Percentiles rank a stretch among this genome's conserved stretches.
phyloP scores from a whole-genome alignment of 1,140 invertebrate species.

The Ceratina japonica region DNA sequence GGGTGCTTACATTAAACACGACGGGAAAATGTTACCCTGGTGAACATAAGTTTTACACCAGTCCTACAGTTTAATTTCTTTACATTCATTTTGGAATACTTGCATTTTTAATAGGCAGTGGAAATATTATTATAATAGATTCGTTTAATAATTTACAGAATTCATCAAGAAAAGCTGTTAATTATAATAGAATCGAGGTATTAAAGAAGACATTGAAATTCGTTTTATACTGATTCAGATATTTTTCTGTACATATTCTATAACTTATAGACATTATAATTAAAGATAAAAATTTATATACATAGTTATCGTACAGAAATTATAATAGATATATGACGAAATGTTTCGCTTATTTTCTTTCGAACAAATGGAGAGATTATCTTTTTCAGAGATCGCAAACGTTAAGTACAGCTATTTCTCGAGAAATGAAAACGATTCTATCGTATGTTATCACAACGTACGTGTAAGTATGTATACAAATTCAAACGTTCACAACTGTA shows the following conservation, averaged over 20 bases:
- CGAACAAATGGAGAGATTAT: slow-evolving; percentile 22
- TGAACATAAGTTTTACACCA: slow-evolving; percentile 74
- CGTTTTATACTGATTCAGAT: not conserved
- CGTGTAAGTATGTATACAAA: slow-evolving; percentile 23
- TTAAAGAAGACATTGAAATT: slow-evolving; percentile 15
- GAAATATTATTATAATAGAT: not conserved
- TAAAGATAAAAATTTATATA: slow-evolving; percentile 35
- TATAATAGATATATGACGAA: slow-evolving; percentile 23
- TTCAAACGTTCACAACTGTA: slow-evolving; percentile 36
- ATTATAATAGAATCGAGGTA: not conserved
- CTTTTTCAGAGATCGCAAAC: slow-evolving; percentile 31
- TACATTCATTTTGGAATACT: not conserved
- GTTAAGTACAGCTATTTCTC: slow-evolving; percentile 21
- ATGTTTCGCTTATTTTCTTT: not conserved
- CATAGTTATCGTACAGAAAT: slow-evolving; percentile 31
- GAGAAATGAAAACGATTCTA: slow-evolving; percentile 29
- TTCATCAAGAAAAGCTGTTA: not conserved
- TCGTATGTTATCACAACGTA: slow-evolving; percentile 32
- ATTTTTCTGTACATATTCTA: slow-evolving; percentile 12
- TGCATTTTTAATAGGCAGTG: not conserved
- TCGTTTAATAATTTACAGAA: slow-evolving; percentile 12
- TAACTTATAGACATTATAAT: slow-evolving; percentile 11
- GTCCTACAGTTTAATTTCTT: not conserved
- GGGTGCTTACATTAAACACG: slow-evolving; percentile 88
- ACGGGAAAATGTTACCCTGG: slow-evolving; percentile 87